A percentile compares a stretch with the other conserved stretches of the same genome.
Evolutionary conservation across 2,888 invertebrate species (phyloP).

Genomic region (Drosophila lutescens): DNA sequence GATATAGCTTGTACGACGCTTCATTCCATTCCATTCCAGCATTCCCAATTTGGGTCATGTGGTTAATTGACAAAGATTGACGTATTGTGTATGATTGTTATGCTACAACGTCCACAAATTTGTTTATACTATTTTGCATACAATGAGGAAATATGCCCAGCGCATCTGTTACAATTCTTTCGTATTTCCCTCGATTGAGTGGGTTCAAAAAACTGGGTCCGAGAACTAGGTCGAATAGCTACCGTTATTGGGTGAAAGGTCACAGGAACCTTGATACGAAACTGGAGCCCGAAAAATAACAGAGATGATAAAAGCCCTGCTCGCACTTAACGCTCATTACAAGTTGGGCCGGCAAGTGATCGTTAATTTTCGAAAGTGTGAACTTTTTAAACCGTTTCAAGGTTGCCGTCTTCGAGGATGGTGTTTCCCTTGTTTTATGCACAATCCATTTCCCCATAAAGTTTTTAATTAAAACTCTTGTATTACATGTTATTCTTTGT

Average conservation of each 20-base stretch:
- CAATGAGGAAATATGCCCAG: conserved; percentile 68
- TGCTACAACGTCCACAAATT: conserved; percentile 54
- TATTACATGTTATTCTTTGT: conserved; percentile 5
- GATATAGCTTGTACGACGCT: conserved; percentile 4
- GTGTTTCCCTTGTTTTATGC: conserved; percentile 18
- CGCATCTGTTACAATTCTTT: conserved; percentile 49
- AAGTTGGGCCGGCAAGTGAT: conserved; percentile 36
- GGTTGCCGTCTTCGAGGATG: conserved; percentile 44
- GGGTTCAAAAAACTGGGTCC: conserved; percentile 32
- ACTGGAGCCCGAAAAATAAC: conserved; percentile 1
- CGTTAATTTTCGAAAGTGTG: conserved; percentile 44
- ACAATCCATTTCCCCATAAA: conserved; percentile 30
- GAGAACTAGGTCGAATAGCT: conserved; percentile 17
- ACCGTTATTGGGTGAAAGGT: conserved; percentile 31
- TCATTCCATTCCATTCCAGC: conserved; percentile 33
- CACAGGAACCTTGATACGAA: conserved; percentile 35
- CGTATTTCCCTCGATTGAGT: conserved; percentile 4
- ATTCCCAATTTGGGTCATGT: conserved; percentile 69
- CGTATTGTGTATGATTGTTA: conserved; percentile 73
- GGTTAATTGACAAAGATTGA: conserved; percentile 80
- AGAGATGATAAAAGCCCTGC: conserved; percentile 4
- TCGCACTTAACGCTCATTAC: conserved; percentile 43
- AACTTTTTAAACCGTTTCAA: conserved; percentile 44
- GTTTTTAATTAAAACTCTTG: conserved; percentile 36
- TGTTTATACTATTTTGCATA: conserved; percentile 64